Base-by-base conservation (phyloP, 1,140 invertebrate species). In the Pararge aegeria region DNA sequence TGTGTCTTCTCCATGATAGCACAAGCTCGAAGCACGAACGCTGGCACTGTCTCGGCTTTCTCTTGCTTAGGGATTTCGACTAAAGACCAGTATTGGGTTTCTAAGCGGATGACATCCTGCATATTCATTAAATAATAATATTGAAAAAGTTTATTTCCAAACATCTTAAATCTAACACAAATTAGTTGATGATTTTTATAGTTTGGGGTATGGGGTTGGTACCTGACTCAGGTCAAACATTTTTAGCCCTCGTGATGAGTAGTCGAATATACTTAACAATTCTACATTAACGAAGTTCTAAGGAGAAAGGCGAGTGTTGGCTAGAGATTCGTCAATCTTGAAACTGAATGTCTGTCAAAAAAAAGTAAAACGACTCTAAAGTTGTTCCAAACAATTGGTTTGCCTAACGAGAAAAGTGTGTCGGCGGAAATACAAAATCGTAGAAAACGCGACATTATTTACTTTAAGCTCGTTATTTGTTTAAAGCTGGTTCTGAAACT, bases 41-140 rank as follows among this genome's bases (percentile, higher is more conserved):
- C 95, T 48, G 95, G 96, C 13, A 97, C 96, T 0, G 96, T 96
- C 89, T 97, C 96, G 70, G 96, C 95, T 78, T 97, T 97, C 73
- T 97, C 93, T 74, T 96, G 95, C 38, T 95, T 94, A 12, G 97
- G 97, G 53, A 98, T 96, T 77, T 98, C 97, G 16, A 98, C 94
- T 55, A 98, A 87, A 0, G 96, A 95, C 96, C 97, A 98, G 88
- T 98, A 97, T 80, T 98, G 96, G 1, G 96, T 97, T 90, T 98
- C 97, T 74, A 98, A 90, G 61, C 96, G 94, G 64, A 97, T 97
- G 9, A 98, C 97, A 74, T 97, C 96, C 95, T 97, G 81, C 44
- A 92, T 38, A 40, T 51, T 30, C 5, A 55, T 29, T 12, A 34
- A 34, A 34, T 52, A 29, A 7, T 19, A 34, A 46, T 21, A 12